Conservation (phyloP, 2,888 invertebrate genomes). For the Caenorhabditis japonica region DNA sequence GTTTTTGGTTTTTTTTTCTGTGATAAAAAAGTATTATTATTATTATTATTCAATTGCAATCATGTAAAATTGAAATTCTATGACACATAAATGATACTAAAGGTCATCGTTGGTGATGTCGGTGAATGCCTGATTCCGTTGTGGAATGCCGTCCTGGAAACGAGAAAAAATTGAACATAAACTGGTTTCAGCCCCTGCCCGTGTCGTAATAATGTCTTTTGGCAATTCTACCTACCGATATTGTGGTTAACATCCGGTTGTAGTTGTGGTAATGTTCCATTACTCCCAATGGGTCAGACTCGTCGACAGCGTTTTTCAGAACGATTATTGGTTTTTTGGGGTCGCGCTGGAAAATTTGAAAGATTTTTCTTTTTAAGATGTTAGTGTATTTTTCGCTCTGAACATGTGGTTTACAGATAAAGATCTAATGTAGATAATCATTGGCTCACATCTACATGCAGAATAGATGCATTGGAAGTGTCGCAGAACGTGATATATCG, state of each 20-base stretch:
- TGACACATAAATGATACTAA: too few species aligned
- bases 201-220: not conserved
- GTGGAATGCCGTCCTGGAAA: conserved; percentile 69
- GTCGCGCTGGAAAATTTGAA: conserved; percentile 38
- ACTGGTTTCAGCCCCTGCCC: not conserved
- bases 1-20: conserved; percentile 2
- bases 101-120: conserved; percentile 93
- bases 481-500: too few species aligned
- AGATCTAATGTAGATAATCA: not conserved
- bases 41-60: too few species aligned
- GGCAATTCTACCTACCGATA: conserved; percentile 65
- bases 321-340: conserved; percentile 49
- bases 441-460: too few species aligned
- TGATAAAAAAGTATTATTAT: too few species aligned
- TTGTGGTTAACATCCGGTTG: conserved; percentile 67
- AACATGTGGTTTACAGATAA: not conserved
- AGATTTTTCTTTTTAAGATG: too few species aligned
- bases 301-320: conserved; percentile 54
- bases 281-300: conserved; percentile 51
- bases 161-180: not conserved
- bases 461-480: not conserved
- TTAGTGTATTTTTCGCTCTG: not conserved
- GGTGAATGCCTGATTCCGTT: conserved; percentile 82
- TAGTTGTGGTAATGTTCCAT: conserved; percentile 52
- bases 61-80: too few species aligned